Percentiles rank a stretch among this genome's conserved stretches.
Evolutionary conservation across 2,888 invertebrate species (phyloP).

Genomic region (Synanthedon formicaeformis): DNA sequence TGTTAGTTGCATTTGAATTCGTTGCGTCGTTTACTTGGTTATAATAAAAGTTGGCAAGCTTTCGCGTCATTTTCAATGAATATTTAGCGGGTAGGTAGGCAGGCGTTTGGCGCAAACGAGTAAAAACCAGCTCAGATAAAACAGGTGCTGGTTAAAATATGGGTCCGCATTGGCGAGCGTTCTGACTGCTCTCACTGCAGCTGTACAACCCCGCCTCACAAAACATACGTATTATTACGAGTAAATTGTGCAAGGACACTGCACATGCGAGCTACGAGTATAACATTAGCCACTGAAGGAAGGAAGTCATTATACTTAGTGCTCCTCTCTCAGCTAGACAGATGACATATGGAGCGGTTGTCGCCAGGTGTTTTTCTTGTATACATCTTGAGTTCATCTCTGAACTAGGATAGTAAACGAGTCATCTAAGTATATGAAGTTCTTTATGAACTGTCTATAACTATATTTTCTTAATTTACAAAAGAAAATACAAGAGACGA

Average conservation of each 20-base stretch:
- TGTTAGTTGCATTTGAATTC: too few relatives aligned
- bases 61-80: neutral
- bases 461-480: too few relatives aligned
- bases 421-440: too few relatives aligned
- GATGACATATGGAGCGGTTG: neutral
- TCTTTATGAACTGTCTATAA: too few relatives aligned
- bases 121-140: conserved; percentile 49
- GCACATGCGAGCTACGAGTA: neutral
- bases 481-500: too few relatives aligned
- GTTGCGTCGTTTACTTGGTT: neutral
- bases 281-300: neutral
- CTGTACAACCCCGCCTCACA: conserved; percentile 9
- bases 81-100: neutral
- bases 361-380: neutral
- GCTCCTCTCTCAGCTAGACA: neutral
- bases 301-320: neutral
- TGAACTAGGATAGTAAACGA: too few relatives aligned
- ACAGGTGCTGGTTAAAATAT: conserved; percentile 58
- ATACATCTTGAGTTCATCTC: too few relatives aligned
- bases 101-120: conserved; percentile 25
- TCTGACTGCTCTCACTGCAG: conserved; percentile 22
- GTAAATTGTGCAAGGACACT: neutral
- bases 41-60: neutral
- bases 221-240: neutral
- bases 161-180: conserved; percentile 44